Evolutionary conservation across 2,797 vertebrate species (phyloP).

Genomic region (Vultur gryphus): DNA sequence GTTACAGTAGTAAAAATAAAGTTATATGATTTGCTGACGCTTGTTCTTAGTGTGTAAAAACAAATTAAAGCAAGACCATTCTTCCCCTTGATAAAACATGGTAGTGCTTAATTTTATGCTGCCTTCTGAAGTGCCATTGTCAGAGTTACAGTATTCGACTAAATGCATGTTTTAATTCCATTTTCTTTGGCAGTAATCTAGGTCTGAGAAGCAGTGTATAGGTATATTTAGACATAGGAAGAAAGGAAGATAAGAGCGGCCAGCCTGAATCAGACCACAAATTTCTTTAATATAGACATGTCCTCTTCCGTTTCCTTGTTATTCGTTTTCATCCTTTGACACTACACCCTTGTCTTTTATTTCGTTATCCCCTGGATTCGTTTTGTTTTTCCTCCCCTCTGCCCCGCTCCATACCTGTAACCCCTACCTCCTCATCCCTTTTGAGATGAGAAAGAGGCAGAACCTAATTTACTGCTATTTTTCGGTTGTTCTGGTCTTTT

Average conservation of each 20-base stretch:
- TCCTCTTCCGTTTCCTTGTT: background rate
- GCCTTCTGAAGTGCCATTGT: background rate
- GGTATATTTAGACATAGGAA: background rate
- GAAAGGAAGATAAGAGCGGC: background rate
- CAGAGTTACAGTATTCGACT: background rate
- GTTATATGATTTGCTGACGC: fast-evolving
- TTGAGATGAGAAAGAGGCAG: background rate
- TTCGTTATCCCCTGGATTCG: background rate
- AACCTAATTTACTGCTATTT: background rate
- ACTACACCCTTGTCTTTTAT: background rate
- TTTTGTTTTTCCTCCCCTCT: background rate
- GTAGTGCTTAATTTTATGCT: background rate
- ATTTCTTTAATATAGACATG: background rate
- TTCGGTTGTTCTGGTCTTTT: background rate
- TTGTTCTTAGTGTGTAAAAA: background rate
- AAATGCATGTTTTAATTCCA: background rate
- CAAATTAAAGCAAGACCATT: background rate
- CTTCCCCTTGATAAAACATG: background rate
- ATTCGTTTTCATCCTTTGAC: background rate
- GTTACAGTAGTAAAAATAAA: background rate
- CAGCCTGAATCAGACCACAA: background rate
- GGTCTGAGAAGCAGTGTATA: background rate
- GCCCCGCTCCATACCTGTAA: fast-evolving
- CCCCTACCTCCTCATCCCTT: fast-evolving
- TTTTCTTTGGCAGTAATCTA: background rate